Base-by-base conservation (phyloP, 2,888 invertebrate species). In the Mamestra brassicae region DNA sequence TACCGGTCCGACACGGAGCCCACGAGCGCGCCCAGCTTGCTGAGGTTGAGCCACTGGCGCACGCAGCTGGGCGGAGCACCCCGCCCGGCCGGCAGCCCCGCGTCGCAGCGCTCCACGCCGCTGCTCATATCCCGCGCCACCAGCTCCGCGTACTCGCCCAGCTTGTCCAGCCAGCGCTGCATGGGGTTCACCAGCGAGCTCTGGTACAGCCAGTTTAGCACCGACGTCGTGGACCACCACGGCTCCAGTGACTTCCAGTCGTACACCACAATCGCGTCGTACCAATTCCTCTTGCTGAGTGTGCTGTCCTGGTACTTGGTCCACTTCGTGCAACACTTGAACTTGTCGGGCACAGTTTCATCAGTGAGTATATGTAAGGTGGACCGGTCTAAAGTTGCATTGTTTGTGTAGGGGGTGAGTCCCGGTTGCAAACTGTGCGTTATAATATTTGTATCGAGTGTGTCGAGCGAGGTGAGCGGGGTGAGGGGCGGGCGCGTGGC, bases 91-190 rank as follows among this genome's bases (percentile, higher is more conserved):
- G 13, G 38, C 73, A 52, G 84, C 93, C 91, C 52, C 79, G 38
- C 50, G n/a, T 17, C 26, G 60, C 74, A 58, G 42, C 17, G 17
- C 65, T 13, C 52, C 17, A 55, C 42, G 13, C 11, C 38, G 52
- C 76, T 73, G 84, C 85, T 52, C 54, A 68, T 7, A 65, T 80
- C 66, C 10, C 66, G 65, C 55, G 71, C 65, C 73, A 69, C 88
- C 74, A 76, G 86, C 73, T 92, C 92, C 10, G 92, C 89, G 77
- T 92, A 93, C 79, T 93, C 89, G 50, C 91, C 88, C 10, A 94
- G 82, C 72, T 90, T 89, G 74, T 93, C 95, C 76, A 96, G 87
- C 96, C 96, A 96, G 45, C 95, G 90, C 84, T 91, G 95, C 93
- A 94, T 80, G 5, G 95, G 95, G 71, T 92, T 89, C 15, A 94